Percentiles rank a stretch among this genome's conserved stretches.
phyloP scores from a whole-genome alignment of 2,888 invertebrate species.

The Diaperis boleti region DNA sequence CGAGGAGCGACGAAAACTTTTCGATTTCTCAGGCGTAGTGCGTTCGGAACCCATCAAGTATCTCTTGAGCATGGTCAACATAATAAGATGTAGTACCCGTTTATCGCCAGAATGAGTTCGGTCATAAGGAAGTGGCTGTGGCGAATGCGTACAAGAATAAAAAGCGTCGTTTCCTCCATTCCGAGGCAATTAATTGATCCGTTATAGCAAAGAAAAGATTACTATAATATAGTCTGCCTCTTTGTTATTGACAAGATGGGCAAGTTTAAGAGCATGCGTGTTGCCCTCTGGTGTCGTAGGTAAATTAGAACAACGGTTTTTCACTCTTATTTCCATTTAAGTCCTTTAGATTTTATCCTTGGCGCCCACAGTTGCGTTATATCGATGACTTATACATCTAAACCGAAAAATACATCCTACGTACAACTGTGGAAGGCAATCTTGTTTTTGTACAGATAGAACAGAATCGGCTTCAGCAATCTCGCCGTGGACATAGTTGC shows the following conservation, averaged over 20 bases:
- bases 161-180: conserved; percentile 33
- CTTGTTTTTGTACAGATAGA: conserved; percentile 38
- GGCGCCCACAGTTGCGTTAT: conserved; percentile 12
- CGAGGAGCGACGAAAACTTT: conserved; percentile 10
- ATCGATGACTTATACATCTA: not conserved
- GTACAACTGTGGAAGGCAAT: conserved; percentile 27
- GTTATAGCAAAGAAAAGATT: conserved; percentile 31
- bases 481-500: conserved; percentile 44
- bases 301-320: not conserved
- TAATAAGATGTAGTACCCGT: conserved; percentile 5
- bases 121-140: conserved; percentile 16
- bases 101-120: conserved; percentile 1
- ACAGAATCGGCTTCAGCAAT: conserved; percentile 45
- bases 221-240: not conserved
- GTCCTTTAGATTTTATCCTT: conserved; percentile 15
- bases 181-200: conserved; percentile 36
- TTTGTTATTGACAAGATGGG: conserved; percentile 32
- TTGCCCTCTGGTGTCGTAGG: conserved; percentile 21
- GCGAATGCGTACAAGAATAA: conserved; percentile 9
- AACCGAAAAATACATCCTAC: conserved; percentile 22
- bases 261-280: conserved; percentile 27
- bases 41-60: not conserved
- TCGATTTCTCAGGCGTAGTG: not conserved
- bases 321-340: not conserved
- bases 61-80: not conserved